phyloP scores from a whole-genome alignment of 2,797 vertebrate species.

The Lepus townsendii region DNA sequence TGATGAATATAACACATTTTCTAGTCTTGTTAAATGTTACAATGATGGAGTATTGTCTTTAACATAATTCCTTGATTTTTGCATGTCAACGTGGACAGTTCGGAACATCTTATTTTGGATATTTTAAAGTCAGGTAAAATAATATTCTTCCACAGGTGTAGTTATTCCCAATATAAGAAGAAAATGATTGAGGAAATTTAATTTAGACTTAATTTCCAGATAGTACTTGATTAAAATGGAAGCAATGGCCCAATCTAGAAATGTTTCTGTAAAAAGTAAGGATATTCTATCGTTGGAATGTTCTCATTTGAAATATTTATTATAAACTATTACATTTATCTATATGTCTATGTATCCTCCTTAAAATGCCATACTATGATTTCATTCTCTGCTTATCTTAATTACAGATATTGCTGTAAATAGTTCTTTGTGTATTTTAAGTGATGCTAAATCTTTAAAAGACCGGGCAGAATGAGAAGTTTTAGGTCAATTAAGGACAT shows the following conservation, averaged over 20 bases:
- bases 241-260: neutral
- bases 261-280: neutral
- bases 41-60: neutral
- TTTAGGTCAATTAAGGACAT: too few relatives aligned
- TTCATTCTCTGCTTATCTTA: neutral
- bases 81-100: neutral
- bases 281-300: neutral
- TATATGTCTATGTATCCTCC: neutral
- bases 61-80: neutral
- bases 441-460: neutral
- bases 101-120: neutral
- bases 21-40: neutral
- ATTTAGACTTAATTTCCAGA: neutral
- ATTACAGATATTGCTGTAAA: neutral
- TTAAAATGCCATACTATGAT: neutral
- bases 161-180: neutral
- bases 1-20: neutral
- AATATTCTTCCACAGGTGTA: neutral
- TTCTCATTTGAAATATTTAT: neutral
- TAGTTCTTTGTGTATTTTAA: neutral
- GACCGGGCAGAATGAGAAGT: too few relatives aligned
- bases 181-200: neutral
- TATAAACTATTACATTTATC: neutral
- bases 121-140: neutral
- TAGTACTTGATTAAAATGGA: neutral